Conservation (phyloP, 1,140 invertebrate genomes). For the Ceratosolen solmsi region DNA sequence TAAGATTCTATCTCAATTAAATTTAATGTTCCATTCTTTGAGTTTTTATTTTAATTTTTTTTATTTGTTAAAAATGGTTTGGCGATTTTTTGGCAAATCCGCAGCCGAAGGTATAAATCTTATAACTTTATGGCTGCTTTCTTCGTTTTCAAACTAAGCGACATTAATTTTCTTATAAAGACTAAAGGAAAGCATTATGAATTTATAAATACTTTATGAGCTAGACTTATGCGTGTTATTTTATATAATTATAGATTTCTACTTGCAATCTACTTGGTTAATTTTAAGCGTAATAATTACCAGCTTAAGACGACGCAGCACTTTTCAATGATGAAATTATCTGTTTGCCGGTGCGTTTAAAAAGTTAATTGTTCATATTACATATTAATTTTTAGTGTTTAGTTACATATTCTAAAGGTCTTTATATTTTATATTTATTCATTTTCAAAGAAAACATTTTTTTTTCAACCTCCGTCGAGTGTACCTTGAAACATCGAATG, state of each 20-base stretch:
- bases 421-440: not conserved
- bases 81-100: not conserved
- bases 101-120: not conserved
- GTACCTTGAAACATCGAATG: not conserved
- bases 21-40: too few species aligned
- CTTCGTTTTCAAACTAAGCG: not conserved
- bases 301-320: not conserved
- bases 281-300: not conserved
- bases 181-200: not conserved
- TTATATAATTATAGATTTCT: not conserved
- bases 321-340: not conserved
- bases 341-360: not conserved
- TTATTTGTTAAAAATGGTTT: not conserved
- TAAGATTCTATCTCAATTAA: too few species aligned
- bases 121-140: not conserved
- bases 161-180: not conserved
- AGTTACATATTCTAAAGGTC: not conserved
- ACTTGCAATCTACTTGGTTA: not conserved
- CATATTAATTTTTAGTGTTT: not conserved
- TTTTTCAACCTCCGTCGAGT: not conserved
- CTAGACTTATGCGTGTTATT: not conserved
- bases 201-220: not conserved
- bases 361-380: not conserved
- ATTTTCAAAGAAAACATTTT: not conserved
- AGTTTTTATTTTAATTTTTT: not conserved